Conservation (phyloP, 30 jellyfish, hydroid and myxozoan genomes). For the Pseudorhiza aurosa region DNA sequence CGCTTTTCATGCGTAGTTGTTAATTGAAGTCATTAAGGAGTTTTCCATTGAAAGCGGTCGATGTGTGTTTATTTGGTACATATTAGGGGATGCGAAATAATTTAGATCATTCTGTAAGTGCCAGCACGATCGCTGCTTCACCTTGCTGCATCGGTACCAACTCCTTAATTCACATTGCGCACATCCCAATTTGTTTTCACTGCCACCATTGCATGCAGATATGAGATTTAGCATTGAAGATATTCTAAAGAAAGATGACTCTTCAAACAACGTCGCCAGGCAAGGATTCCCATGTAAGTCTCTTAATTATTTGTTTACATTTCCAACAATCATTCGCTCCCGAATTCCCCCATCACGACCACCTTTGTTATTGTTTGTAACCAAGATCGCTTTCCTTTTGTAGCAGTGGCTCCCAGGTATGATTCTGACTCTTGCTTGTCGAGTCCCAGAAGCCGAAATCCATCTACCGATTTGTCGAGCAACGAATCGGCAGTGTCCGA, state of each 20-base stretch:
- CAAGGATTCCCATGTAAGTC: not conserved
- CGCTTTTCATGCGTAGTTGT: constrained; percentile 1
- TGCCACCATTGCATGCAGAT: not conserved
- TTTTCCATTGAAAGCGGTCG: constrained; percentile 4
- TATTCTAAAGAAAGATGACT: constrained; percentile 43
- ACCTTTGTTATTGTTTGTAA: no score
- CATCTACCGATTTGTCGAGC: constrained; percentile 39
- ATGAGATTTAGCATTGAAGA: constrained; percentile 76
- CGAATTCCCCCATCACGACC: no score
- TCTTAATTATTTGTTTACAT: no score
- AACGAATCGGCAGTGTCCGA: constrained; percentile 46
- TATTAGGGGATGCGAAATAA: not conserved
- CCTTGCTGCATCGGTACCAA: no score
- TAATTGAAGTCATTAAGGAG: constrained; percentile 7
- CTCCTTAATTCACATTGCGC: no score
- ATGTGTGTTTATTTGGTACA: constrained; percentile 13
- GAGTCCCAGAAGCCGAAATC: not conserved
- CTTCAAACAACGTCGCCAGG: not conserved
- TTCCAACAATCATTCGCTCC: no score
- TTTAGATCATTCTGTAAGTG: no score
- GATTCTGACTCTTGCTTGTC: constrained; percentile 34
- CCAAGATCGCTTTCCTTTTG: no score
- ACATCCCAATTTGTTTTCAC: not conserved
- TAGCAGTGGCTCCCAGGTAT: not conserved
- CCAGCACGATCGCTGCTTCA: no score